A percentile compares a stretch with the other conserved stretches of the same genome.
phyloP scores from a whole-genome alignment of 1,140 invertebrate genomes.

The Caenorhabditis remanei region DNA sequence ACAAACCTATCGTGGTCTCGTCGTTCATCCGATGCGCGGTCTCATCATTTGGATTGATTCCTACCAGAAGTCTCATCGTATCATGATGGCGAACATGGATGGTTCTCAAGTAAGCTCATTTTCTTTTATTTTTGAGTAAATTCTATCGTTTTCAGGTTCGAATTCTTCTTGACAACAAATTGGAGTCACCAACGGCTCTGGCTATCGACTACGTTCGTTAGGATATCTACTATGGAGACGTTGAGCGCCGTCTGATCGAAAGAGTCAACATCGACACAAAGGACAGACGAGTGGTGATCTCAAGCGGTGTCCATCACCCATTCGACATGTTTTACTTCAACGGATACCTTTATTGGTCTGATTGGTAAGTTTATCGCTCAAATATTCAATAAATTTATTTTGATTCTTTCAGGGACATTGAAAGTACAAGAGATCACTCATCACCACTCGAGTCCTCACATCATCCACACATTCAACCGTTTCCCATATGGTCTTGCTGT shows the following conservation, averaged over 20 bases:
- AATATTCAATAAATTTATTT: not conserved
- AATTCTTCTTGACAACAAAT: conserved; percentile 62
- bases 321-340: conserved; percentile 61
- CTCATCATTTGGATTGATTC: conserved; percentile 57
- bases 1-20: conserved; percentile 61
- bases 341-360: conserved; percentile 59
- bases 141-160: conserved; percentile 32
- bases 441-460: conserved; percentile 54
- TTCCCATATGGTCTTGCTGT: conserved; percentile 62
- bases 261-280: conserved; percentile 52
- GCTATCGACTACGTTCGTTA: conserved; percentile 59
- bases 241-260: conserved; percentile 53
- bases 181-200: conserved; percentile 38
- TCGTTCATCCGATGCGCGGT: conserved; percentile 52
- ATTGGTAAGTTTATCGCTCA: conserved; percentile 29
- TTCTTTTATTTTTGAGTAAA: not conserved
- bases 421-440: conserved; percentile 45
- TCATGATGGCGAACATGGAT: conserved; percentile 61
- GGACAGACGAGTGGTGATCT: conserved; percentile 43
- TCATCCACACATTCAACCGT: conserved; percentile 57
- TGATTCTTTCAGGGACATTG: conserved; percentile 41
- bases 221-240: conserved; percentile 60
- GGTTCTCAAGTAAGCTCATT: conserved; percentile 35
- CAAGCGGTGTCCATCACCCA: conserved; percentile 58
- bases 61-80: conserved; percentile 4